A percentile compares a stretch with the other conserved stretches of the same genome.
Evolutionary conservation across 2,888 invertebrate genomes (phyloP).

Genomic region (Ectobius pallidus): DNA sequence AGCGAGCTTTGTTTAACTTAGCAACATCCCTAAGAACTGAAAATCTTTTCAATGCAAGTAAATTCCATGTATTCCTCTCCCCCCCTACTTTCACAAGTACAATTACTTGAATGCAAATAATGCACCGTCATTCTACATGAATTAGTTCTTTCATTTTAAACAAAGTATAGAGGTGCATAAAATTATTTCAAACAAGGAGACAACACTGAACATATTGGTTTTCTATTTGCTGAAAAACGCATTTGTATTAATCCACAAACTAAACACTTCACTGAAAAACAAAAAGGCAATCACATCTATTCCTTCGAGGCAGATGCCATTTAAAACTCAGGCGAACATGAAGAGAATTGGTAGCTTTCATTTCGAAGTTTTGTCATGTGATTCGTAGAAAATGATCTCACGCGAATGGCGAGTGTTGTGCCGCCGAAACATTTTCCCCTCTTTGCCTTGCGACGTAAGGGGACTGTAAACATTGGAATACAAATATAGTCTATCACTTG

Average conservation of each 20-base stretch:
- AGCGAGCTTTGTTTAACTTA: too few relatives aligned
- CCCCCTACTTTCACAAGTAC: too few relatives aligned
- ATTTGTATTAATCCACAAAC: not conserved
- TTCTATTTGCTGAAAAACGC: not conserved
- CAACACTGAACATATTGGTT: not conserved
- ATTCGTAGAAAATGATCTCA: slow-evolving; percentile 24
- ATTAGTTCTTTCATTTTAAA: too few relatives aligned
- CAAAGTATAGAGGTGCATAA: not conserved
- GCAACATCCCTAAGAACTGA: too few relatives aligned
- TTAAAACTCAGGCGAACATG: slow-evolving; percentile 11
- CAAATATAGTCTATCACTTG: slow-evolving; percentile 31
- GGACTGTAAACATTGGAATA: slow-evolving; percentile 40
- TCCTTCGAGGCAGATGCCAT: not conserved
- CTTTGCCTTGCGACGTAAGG: slow-evolving; percentile 33
- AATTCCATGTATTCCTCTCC: too few relatives aligned
- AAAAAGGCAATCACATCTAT: not conserved
- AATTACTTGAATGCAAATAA: too few relatives aligned
- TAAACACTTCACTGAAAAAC: slow-evolving; percentile 2
- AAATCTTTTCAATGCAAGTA: too few relatives aligned
- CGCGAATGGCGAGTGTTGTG: slow-evolving; percentile 13
- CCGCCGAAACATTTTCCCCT: slow-evolving; percentile 23
- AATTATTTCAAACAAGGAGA: not conserved
- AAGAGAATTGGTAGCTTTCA: slow-evolving; percentile 17
- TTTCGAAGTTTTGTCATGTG: slow-evolving; percentile 26
- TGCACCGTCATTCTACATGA: too few relatives aligned